A percentile compares a stretch with the other conserved stretches of the same genome.
Evolutionary conservation across 2,888 invertebrate genomes (phyloP).

Genomic region (Bruchidius siliquastri): DNA sequence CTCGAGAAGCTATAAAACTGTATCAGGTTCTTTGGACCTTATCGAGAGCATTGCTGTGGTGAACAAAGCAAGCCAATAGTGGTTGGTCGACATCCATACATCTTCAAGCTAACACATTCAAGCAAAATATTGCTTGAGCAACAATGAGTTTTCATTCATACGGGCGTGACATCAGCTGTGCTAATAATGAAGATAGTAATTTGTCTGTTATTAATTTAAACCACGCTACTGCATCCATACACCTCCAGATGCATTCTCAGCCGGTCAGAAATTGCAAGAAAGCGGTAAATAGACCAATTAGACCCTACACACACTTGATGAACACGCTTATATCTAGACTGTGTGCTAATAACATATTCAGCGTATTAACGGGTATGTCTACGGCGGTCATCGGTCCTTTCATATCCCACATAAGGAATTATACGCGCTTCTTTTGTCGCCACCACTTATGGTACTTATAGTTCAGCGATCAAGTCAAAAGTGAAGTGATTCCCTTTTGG

Average conservation of each 20-base stretch:
- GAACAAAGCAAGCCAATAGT: no score
- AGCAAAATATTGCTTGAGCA: no score
- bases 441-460: neutral
- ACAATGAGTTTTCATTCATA: no score
- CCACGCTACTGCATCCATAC: constrained; percentile 10
- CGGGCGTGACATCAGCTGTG: no score
- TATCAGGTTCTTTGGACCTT: no score
- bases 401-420: neutral
- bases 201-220: neutral
- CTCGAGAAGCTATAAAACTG: no score
- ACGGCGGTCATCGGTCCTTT: neutral
- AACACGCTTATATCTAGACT: neutral
- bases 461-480: neutral
- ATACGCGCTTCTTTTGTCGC: neutral
- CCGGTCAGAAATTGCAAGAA: constrained; percentile 28
- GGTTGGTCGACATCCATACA: no score
- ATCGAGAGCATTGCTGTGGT: no score
- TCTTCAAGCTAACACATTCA: no score
- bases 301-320: constrained; percentile 20
- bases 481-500: no score
- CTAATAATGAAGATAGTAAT: no score
- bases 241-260: constrained; percentile 37
- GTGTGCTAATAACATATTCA: constrained; percentile 34
- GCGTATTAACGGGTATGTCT: constrained; percentile 21
- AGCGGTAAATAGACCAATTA: constrained; percentile 33